These are phyloP conservation scores for Zapornia atra DNA, from an alignment of 2,113 vertebrate species.

Conservation along the genomic window DNA sequence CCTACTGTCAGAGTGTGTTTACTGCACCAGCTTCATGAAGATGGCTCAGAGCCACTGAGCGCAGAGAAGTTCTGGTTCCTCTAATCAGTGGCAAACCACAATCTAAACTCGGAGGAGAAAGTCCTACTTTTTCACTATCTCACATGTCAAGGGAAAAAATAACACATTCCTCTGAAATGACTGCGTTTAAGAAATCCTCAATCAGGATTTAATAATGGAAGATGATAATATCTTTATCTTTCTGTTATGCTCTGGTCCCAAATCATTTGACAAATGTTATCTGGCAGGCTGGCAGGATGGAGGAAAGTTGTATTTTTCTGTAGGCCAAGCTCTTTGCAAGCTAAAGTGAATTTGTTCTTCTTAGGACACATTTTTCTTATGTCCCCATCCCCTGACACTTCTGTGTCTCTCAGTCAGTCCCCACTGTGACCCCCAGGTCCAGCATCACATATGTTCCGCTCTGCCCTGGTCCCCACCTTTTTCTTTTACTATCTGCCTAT, in stretches of 20 bases:
- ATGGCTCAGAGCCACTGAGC: constrained; percentile 54
- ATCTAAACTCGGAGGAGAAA: constrained; percentile 37
- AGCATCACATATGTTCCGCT: background rate
- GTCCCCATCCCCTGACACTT: background rate
- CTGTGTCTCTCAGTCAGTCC: background rate
- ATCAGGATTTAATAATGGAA: constrained; percentile 54
- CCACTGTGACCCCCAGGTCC: background rate
- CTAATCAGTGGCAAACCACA: constrained; percentile 61
- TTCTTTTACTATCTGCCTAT: background rate
- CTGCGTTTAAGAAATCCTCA: constrained; percentile 1
- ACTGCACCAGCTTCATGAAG: constrained; percentile 52
- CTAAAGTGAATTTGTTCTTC: background rate
- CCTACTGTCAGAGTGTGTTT: constrained; percentile 65
- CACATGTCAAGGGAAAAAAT: constrained; percentile 38
- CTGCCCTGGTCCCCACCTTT: background rate
- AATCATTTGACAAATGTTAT: constrained; percentile 34
- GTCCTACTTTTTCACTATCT: constrained; percentile 59
- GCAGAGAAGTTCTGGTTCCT: constrained; percentile 50
- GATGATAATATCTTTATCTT: constrained; percentile 43
- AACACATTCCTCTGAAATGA: background rate
- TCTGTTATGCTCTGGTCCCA: background rate
- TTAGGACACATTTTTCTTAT: background rate
- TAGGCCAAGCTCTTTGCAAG: background rate
- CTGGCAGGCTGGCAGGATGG: background rate
- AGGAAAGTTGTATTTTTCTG: background rate